Percentiles rank a stretch among this genome's conserved stretches.
Conservation (phyloP, 2,888 invertebrate species). For the Rhagium mordax region DNA sequence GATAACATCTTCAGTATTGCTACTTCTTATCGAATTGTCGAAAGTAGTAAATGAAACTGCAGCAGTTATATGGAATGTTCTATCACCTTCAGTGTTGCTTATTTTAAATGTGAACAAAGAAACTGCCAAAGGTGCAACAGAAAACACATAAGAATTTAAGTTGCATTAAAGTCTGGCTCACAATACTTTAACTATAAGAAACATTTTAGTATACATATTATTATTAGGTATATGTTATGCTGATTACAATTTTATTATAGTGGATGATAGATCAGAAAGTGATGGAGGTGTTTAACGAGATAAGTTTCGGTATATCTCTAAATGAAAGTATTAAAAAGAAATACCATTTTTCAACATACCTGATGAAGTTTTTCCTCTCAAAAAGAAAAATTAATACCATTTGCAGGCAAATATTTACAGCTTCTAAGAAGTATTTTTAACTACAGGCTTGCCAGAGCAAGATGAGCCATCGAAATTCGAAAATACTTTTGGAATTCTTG, state of each 20-base stretch:
- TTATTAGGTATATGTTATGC: constrained; percentile 23
- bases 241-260: constrained; percentile 14
- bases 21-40: constrained; percentile 1
- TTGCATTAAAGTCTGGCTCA: constrained; percentile 4
- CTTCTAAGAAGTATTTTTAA: constrained; percentile 10
- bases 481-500: not conserved
- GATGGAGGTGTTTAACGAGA: constrained; percentile 23
- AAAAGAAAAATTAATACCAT: not conserved
- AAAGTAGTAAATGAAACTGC: constrained; percentile 14
- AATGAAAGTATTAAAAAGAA: not conserved
- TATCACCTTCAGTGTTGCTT: constrained; percentile 12
- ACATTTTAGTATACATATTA: constrained; percentile 17
- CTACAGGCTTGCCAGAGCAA: not conserved
- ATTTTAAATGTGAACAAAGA: not conserved
- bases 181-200: constrained; percentile 27
- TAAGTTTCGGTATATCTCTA: not conserved
- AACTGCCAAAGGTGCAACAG: constrained; percentile 23
- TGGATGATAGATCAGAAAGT: constrained; percentile 23
- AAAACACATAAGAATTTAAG: constrained; percentile 27
- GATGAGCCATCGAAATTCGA: not conserved
- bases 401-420: not conserved
- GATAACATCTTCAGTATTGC: not conserved
- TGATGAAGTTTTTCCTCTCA: constrained; percentile 31
- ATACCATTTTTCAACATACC: constrained; percentile 28
- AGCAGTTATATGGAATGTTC: constrained; percentile 18